Base-by-base conservation (phyloP, 2,797 vertebrate species). In the Pseudopleuronectes americanus region DNA sequence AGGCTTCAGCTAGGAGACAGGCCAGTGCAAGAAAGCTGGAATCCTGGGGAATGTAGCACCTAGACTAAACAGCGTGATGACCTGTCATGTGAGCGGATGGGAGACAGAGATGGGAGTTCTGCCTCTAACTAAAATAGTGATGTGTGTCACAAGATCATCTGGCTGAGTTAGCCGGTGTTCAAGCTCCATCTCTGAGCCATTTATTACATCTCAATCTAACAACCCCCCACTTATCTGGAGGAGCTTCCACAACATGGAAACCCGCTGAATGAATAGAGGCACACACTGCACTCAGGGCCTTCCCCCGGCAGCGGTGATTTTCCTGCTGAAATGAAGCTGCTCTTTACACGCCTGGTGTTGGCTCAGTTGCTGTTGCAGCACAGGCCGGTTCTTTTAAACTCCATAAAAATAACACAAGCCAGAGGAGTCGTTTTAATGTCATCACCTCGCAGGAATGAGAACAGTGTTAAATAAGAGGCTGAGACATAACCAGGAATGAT, bases 1-100 rank as follows among this genome's bases (percentile, higher is more conserved):
- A 43, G 36, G 45, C 60, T 61, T 26, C 41, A 49, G 28, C 74
- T 22, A 41, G 74, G 69, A 76, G 47, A 68, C 64, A 41, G 57
- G 65, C 33, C 49, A 53, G 24, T 3, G 21, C n/a, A 47, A 63
- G 43, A 75, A 47, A 51, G 56, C 68, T 74, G 87, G 74, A 74
- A 77, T 70, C 70, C 71, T 76, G 57, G 74, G 87, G 89, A 93
- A 93, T 92, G 87, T 91, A 51, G 71, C 88, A 92, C 90, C 83
- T 85, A 68, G 75, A 74, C 84, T 78, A 89, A 91, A 90, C 48
- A 80, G 78, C 24, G 0, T 76, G 76, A 79, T 76, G 81, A 76
- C 60, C 78, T 23, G 66, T 89, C 90, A 91, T 86, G 90, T 89
- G 89, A 89, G 72, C 47, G 56, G 63, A 58, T 41, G 21, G 61